Percentiles rank a stretch among this genome's conserved stretches.
phyloP scores from a whole-genome alignment of 2,888 invertebrate genomes.

The Tromatobia lineatoria region DNA sequence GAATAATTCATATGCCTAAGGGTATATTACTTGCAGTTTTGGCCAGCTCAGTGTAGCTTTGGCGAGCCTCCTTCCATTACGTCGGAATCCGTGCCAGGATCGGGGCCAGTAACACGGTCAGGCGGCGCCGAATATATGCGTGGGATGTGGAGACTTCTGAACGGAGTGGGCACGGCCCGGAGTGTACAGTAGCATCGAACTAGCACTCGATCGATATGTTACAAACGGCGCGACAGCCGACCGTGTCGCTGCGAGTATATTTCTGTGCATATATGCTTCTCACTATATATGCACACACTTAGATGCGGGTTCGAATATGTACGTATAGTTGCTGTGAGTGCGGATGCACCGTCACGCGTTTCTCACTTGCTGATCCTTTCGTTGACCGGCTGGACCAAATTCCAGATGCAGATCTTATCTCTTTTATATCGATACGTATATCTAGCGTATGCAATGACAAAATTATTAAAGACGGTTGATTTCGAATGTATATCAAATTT shows the following conservation, averaged over 20 bases:
- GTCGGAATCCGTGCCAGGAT: constrained; percentile 16
- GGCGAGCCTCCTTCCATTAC: neutral
- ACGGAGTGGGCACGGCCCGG: constrained; percentile 32
- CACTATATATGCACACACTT: neutral
- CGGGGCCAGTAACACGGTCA: constrained; percentile 34
- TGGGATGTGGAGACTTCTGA: constrained; percentile 14
- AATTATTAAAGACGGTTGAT: neutral
- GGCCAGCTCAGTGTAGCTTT: neutral
- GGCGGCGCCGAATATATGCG: constrained; percentile 21
- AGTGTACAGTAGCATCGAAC: constrained; percentile 20
- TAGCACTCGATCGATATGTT: constrained; percentile 50
- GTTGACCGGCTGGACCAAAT: constrained; percentile 20
- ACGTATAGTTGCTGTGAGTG: constrained; percentile 6
- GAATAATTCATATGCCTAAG: neutral
- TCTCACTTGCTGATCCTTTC: constrained; percentile 27
- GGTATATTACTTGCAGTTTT: neutral
- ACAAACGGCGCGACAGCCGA: constrained; percentile 44
- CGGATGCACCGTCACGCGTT: constrained; percentile 3
- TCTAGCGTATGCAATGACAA: neutral
- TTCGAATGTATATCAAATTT: too few relatives aligned
- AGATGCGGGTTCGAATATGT: neutral
- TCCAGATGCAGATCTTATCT: neutral
- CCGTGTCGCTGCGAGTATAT: constrained; percentile 13
- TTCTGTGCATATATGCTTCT: neutral
- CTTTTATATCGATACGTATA: constrained; percentile 23